phyloP scores from a whole-genome alignment of 92 coral and sea anemone genomes.

The Phenganax marumi region DNA sequence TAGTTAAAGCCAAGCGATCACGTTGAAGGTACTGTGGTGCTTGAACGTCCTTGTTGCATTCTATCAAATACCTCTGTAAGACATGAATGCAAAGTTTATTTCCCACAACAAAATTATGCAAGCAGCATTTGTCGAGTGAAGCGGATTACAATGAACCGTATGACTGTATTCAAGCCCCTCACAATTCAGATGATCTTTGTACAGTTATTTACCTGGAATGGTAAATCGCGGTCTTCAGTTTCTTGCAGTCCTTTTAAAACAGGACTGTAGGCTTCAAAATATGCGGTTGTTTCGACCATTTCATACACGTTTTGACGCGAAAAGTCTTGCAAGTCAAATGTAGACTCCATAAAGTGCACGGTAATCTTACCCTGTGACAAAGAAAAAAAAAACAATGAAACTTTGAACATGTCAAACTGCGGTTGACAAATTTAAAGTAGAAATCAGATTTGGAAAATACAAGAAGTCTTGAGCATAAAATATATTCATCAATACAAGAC shows the following conservation, averaged over 20 bases:
- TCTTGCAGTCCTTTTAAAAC: slow-evolving; percentile 73
- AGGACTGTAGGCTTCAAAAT: slow-evolving; percentile 92
- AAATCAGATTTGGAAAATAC: too few relatives aligned
- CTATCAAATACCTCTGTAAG: slow-evolving; percentile 28
- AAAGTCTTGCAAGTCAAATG: slow-evolving; percentile 18
- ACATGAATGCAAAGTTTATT: not conserved
- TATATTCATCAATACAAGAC: too few relatives aligned
- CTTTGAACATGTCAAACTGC: too few relatives aligned
- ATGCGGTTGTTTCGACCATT: slow-evolving; percentile 98
- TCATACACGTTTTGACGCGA: slow-evolving; percentile 58
- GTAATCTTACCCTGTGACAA: slow-evolving; percentile 4
- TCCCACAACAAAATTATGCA: too few relatives aligned
- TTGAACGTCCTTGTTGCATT: slow-evolving; percentile 28
- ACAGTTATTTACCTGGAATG: slow-evolving; percentile 72
- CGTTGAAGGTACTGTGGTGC: slow-evolving; percentile 26
- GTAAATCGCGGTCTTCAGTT: slow-evolving; percentile 52
- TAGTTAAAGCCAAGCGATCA: not conserved
- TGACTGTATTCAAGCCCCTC: too few relatives aligned
- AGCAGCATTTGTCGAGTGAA: too few relatives aligned
- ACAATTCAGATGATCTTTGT: too few relatives aligned
- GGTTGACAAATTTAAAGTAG: too few relatives aligned
- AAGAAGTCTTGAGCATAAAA: too few relatives aligned
- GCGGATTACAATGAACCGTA: too few relatives aligned
- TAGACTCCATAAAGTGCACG: slow-evolving; percentile 10
- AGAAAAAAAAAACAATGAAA: not conserved